Base-by-base conservation (phyloP, 2,797 vertebrate genomes). In the Rhinichthys osculus region DNA sequence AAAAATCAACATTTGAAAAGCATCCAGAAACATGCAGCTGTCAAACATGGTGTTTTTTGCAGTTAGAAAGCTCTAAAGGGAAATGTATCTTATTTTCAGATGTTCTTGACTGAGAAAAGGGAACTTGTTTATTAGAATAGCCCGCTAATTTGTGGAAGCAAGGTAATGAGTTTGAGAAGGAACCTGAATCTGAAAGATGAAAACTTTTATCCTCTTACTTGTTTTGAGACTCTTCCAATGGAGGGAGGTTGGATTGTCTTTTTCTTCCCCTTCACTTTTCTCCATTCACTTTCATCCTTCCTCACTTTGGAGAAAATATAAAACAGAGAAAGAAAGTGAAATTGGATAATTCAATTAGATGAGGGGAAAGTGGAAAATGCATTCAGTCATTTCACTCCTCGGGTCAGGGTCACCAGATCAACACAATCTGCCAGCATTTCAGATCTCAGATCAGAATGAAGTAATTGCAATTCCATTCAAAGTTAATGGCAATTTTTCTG, bases 161-260 rank as follows among this genome's bases (percentile, higher is more conserved):
- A 66, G 5, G 70, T 77, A 76, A 54, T 7, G 21, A 42, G 57
- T 86, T 73, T 69, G 62, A 67, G 44, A 78, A 89, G n/a, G 69
- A 82, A 79, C 14, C 23, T 27, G 23, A 62, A 38, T 62, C 14
- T 78, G 35, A 62, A 62, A 59, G 23, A 40, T 78, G 13, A 62
- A 66, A 54, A 50, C 42, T 52, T 38, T 72, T 79, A 52, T 54
- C 78, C 72, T 11, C 30, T 83, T 33, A 33, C 19, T 72, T 71
- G 50, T 67, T 67, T 77, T 59, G 27, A 84, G n/a, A 38, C 23
- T 19, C 40, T 69, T 74, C 50, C 23, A 40, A 33, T 64, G 67
- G 47, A 35, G 30, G 33, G 52, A 42, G 27, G 4, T 79, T 69
- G 23, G 13, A 33, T 33, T 85, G 27, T 57, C 42, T 9, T 62